A percentile compares a stretch with the other conserved stretches of the same genome.
Evolutionary conservation across 2,888 invertebrate genomes (phyloP).

Genomic region (Cheiracanthium punctorium): DNA sequence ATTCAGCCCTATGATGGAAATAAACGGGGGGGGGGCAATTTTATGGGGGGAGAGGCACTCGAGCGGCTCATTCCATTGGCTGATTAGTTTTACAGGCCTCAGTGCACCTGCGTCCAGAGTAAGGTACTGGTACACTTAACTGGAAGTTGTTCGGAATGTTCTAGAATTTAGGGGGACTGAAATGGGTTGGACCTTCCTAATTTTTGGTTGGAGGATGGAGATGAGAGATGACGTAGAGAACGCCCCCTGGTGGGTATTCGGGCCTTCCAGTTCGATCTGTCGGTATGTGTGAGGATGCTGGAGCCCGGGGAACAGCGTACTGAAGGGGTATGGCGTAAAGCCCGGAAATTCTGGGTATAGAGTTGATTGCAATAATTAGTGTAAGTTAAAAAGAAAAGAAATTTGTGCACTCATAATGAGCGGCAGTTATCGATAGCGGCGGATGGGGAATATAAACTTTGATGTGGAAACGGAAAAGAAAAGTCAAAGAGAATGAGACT

Average conservation of each 20-base stretch:
- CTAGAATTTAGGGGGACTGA: slow-evolving; percentile 10
- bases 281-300: slow-evolving; percentile 11
- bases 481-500: no score
- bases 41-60: slow-evolving; percentile 19
- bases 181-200: slow-evolving; percentile 52
- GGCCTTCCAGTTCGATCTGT: slow-evolving; percentile 48
- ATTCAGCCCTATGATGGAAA: slow-evolving; percentile 37
- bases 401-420: background rate
- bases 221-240: slow-evolving; percentile 54
- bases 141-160: slow-evolving; percentile 43
- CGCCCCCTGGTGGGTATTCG: slow-evolving; percentile 43
- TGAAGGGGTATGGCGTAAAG: background rate
- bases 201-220: slow-evolving; percentile 66
- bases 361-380: slow-evolving; percentile 45
- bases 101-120: slow-evolving; percentile 61
- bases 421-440: background rate
- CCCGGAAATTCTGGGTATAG: background rate
- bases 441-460: background rate
- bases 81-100: slow-evolving; percentile 59
- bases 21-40: slow-evolving; percentile 19
- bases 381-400: background rate
- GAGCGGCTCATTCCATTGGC: slow-evolving; percentile 46
- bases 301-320: background rate
- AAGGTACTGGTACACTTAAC: slow-evolving; percentile 61
- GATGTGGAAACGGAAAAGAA: no score